Evolutionary conservation across 2,797 vertebrate genomes (phyloP), one percentile per base, ranked within the genome.

Genomic region (Synanceia verrucosa): DNA sequence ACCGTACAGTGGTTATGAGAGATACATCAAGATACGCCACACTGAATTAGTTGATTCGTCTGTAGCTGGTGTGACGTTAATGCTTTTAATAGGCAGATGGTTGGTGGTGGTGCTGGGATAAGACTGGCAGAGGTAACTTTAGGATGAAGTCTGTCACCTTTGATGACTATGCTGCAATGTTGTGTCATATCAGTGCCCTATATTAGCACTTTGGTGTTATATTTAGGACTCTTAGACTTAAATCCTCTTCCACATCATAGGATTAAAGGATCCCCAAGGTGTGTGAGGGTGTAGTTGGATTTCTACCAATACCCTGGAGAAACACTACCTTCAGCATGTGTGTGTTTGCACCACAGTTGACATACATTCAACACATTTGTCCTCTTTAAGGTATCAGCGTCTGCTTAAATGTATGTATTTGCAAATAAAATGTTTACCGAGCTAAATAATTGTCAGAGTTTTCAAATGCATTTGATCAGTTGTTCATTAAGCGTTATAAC

Each of bases 221-320:
- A 88, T 89, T 88, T 84, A 84, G 77, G 70, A 74, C 69, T 76
- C 66, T 67, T 68, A 53, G 87, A 64, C 78, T 68, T 69, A 83
- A 88, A 88, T 82, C 84, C 85, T 70, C 28, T 79, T 84, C 84
- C 81, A 79, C 87, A 76, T 89, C 87, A 87, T 37, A 62, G 79
- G 86, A 90, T 91, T 89, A 90, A 84, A 86, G 66, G 72, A 84
- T 83, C 87, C 73, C 60, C 78, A 61, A 76, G 55, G 73, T 86
- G 79, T 74, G 66, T 85, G 76, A 68, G 69, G 60, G 64, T 63
- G 66, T 62, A 52, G 72, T 28, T 71, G 82, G 68, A 85, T 81
- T 84, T 82, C 43, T 71, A 70, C 86, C 81, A 77, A 43, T 61
- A 44, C 28, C 78, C 76, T 44, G 6, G 8, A 86, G 73, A 76